Base-by-base conservation (phyloP, 2,888 invertebrate species). In the Romanomermis culicivorax region DNA sequence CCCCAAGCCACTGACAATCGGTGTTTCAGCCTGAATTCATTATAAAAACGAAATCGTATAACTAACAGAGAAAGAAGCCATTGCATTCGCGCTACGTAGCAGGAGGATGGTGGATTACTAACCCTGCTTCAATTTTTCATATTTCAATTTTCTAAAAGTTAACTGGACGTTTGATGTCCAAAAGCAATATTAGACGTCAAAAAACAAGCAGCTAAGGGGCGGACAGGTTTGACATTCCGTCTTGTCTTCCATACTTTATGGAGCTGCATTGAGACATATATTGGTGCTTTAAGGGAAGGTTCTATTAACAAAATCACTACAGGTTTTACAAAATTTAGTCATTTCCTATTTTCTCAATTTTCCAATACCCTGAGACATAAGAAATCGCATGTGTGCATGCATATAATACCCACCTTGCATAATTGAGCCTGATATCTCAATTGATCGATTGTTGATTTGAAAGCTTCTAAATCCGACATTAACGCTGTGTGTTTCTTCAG, bases 401-500 rank as follows among this genome's bases (percentile, higher is more conserved):
- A n/a, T n/a, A n/a, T n/a, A n/a, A n/a, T n/a, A n/a, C n/a, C n/a
- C n/a, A 80, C 80, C 63, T 89, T 79, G 72, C 95, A 97, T 56
- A 83, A 80, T 61, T 83, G 79, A 1, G 95, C 95, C 72, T 95
- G 93, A 60, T 89, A 87, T 65, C 83, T 78, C 58, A 97, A 74
- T 0, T 79, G 80, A 62, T 83, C 83, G 65, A 97, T 88, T 1
- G 93, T 95, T 64, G 86, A 85, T 23, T 87, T 86, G 70, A 97
- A 97, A 1, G 95, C 97, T 65, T 93, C 89, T 61, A 97, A 74
- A 69, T 97, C 97, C 3, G 89, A 88, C 66, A 95, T 83, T 48
- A 97, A 76, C 0, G 95, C 95, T 68, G 95, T 93, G 67, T 97
- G 97, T 68, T 97, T 97, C 77, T 97, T 97, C 58, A 95, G 73